Evolutionary conservation across 2,113 vertebrate genomes (phyloP).

Genomic region (Brachyhypopomus occidentalis): DNA sequence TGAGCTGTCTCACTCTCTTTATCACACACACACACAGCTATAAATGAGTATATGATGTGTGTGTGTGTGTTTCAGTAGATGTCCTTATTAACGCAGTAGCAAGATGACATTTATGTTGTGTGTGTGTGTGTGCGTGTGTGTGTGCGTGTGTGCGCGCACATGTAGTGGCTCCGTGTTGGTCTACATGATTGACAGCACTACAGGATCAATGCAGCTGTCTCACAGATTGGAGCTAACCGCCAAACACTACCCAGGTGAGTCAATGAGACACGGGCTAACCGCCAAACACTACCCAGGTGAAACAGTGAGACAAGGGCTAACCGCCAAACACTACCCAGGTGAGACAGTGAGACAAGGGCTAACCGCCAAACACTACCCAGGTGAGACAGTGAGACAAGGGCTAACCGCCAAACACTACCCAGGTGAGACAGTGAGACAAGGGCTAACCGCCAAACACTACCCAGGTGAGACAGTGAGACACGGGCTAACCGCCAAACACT

Average conservation of each 20-base stretch:
- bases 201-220: conserved; percentile 94
- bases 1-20: too few relatives aligned
- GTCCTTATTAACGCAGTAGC: too few relatives aligned
- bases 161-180: conserved; percentile 92
- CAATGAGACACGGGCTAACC: conserved; percentile 71
- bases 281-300: conserved; percentile 98
- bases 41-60: too few relatives aligned
- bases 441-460: conserved; percentile 96
- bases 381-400: too few relatives aligned
- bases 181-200: conserved; percentile 91
- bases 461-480: conserved; percentile 93
- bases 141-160: neutral
- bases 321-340: conserved; percentile 98
- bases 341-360: too few relatives aligned
- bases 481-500: conserved; percentile 96
- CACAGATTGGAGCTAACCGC: conserved; percentile 96
- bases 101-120: neutral
- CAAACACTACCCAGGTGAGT: conserved; percentile 96
- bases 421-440: too few relatives aligned
- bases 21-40: too few relatives aligned
- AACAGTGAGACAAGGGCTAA: too few relatives aligned
- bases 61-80: too few relatives aligned
- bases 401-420: conserved; percentile 98
- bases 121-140: neutral
- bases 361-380: conserved; percentile 97